Evolutionary conservation across 2,888 invertebrate genomes (phyloP).

Genomic region (Thera britannica): DNA sequence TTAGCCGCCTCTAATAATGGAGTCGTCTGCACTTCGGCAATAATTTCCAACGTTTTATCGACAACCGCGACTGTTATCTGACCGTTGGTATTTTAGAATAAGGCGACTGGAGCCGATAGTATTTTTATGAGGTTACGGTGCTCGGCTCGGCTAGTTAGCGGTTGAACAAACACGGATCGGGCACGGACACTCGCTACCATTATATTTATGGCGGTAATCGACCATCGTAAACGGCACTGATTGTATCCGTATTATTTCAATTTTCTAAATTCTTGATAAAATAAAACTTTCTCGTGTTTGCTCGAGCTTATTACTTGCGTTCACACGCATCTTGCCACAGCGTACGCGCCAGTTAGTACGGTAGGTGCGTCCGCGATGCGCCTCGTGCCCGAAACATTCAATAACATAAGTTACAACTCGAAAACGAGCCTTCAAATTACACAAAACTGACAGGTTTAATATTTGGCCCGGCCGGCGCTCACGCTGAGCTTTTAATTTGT

Average conservation of each 20-base stretch:
- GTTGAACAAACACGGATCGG: conserved; percentile 59
- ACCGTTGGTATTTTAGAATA: conserved; percentile 56
- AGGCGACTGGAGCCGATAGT: conserved; percentile 56
- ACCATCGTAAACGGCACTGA: conserved; percentile 60
- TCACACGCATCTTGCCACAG: conserved; percentile 54
- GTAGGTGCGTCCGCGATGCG: conserved; percentile 37
- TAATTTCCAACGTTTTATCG: conserved; percentile 61
- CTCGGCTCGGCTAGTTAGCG: conserved; percentile 42
- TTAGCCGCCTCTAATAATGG: conserved; percentile 67
- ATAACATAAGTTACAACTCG: conserved; percentile 81
- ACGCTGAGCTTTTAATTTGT: conserved; percentile 84
- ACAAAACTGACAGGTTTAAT: conserved; percentile 83
- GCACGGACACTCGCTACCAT: conserved; percentile 50
- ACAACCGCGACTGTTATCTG: conserved; percentile 55
- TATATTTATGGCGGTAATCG: conserved; percentile 57
- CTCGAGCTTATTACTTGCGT: conserved; percentile 63
- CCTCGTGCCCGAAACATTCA: conserved; percentile 72
- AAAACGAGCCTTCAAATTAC: conserved; percentile 80
- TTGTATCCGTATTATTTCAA: conserved; percentile 67
- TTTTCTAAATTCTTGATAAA: conserved; percentile 51
- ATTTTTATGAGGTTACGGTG: conserved; percentile 55
- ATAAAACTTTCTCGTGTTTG: conserved; percentile 62
- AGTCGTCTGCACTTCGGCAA: conserved; percentile 54
- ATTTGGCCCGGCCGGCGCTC: conserved; percentile 74
- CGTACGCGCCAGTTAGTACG: conserved; percentile 51